phyloP scores from a whole-genome alignment of 2,888 invertebrate genomes.

The Glyphotaelius pellucidus region DNA sequence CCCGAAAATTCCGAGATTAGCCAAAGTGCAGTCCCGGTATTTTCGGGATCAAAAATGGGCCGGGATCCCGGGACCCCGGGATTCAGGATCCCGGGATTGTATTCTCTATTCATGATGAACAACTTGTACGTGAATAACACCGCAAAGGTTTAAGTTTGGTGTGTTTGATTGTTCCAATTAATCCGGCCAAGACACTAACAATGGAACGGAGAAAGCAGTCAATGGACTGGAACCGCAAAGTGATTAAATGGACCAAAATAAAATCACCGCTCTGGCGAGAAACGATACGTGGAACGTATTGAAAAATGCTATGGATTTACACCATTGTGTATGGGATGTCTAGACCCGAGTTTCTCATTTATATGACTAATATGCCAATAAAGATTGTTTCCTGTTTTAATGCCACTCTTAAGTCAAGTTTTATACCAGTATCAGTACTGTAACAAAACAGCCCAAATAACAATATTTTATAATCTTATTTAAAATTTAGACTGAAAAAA shows the following conservation, averaged over 20 bases:
- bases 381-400: neutral
- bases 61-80: no score
- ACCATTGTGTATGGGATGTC: neutral
- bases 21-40: no score
- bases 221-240: constrained; percentile 32
- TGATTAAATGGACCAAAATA: constrained; percentile 51
- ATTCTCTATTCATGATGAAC: no score
- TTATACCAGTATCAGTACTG: no score
- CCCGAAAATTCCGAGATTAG: no score
- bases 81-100: no score
- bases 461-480: no score
- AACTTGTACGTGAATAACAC: neutral
- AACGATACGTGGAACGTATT: constrained; percentile 19
- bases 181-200: constrained; percentile 29
- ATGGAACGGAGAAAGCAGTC: constrained; percentile 14
- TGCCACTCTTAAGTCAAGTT: neutral
- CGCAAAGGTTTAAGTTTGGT: neutral
- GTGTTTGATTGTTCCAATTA: neutral
- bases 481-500: no score
- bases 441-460: no score
- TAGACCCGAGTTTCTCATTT: constrained; percentile 11
- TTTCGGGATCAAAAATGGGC: no score
- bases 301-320: constrained; percentile 26
- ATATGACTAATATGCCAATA: neutral
- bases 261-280: constrained; percentile 26